Evolutionary conservation across 2,888 invertebrate species (phyloP), one percentile per base, ranked within the genome.

Genomic region (Chalcosyrphus nemorum): DNA sequence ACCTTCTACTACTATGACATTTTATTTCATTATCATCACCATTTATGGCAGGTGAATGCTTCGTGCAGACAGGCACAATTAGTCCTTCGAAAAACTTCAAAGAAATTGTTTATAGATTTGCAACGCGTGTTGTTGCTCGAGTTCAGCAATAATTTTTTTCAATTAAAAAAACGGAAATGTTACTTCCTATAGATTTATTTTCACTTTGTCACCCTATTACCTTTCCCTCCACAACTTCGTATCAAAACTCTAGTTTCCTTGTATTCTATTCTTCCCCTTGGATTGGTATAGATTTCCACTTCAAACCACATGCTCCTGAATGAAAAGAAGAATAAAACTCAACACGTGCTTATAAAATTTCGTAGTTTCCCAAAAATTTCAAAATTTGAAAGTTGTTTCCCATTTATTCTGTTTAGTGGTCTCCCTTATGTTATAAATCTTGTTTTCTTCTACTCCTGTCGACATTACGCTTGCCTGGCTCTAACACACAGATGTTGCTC

Each of bases 301-400:
- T 38, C 38, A 38, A 38, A 13, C 38, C 38, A 38, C 38, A 38
- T 45, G 45, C 9, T 11, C 2, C 17, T 11, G 19, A 19, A 45
- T 1, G 13, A 9, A 27, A 7, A 29, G 27, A 17, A 5, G 11
- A 45, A 0, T 11, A 41, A 7, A 29, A 27, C 27, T 15, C 57
- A 35, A 57, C 70, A 71, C 47, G 70, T 71, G 70, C 35, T 71
- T 45, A 45, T 47, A 70, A 57, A 70, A 24, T 27, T 47, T 24
- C 21, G 47, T 57, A 57, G 24, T 47, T 50, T 59, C 47, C 45
- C 38, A 9, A 59, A 35, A 70, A 19, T 24, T 50, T 47, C 11
- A 19, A 41, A 9, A 21, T n/a, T n/a, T 7, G 11, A 45, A 29
- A 11, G 61, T 27, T 61, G 29, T 24, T 2, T 63, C 7, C n/a